Evolutionary conservation across 2,888 invertebrate genomes (phyloP).

Genomic region (Hemicrepidius hirtus): DNA sequence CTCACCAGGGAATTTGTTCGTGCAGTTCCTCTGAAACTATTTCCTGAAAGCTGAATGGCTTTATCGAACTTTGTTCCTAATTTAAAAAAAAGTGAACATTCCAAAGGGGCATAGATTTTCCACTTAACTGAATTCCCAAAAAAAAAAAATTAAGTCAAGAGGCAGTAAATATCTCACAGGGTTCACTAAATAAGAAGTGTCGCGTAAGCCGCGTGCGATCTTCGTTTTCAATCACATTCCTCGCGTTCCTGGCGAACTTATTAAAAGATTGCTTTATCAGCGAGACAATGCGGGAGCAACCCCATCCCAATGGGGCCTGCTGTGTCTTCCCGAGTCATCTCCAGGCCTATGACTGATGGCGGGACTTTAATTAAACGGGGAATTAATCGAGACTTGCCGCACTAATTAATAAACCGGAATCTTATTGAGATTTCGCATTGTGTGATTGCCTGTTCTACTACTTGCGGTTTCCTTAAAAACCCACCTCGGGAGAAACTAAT

Average conservation of each 20-base stretch:
- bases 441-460: slow-evolving; percentile 47
- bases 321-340: slow-evolving; percentile 56
- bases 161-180: slow-evolving; percentile 14
- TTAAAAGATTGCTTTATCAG: slow-evolving; percentile 70
- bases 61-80: too few species aligned
- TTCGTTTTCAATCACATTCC: slow-evolving; percentile 65
- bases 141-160: not conserved
- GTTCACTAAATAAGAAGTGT: slow-evolving; percentile 56
- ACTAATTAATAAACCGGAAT: slow-evolving; percentile 68
- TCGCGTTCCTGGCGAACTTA: slow-evolving; percentile 64
- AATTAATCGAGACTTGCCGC: slow-evolving; percentile 66
- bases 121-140: too few species aligned
- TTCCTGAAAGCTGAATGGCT: too few species aligned
- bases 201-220: slow-evolving; percentile 52
- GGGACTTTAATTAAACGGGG: slow-evolving; percentile 67
- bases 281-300: slow-evolving; percentile 65
- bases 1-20: too few species aligned
- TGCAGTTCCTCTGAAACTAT: too few species aligned
- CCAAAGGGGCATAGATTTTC: too few species aligned
- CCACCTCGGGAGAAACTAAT: slow-evolving; percentile 41
- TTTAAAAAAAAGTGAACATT: too few species aligned
- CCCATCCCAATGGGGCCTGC: slow-evolving; percentile 57
- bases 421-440: slow-evolving; percentile 58
- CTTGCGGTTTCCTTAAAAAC: slow-evolving; percentile 50
- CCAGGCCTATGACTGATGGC: slow-evolving; percentile 66